phyloP scores from a whole-genome alignment of 2,888 invertebrate genomes.

The Athalia cordata region DNA sequence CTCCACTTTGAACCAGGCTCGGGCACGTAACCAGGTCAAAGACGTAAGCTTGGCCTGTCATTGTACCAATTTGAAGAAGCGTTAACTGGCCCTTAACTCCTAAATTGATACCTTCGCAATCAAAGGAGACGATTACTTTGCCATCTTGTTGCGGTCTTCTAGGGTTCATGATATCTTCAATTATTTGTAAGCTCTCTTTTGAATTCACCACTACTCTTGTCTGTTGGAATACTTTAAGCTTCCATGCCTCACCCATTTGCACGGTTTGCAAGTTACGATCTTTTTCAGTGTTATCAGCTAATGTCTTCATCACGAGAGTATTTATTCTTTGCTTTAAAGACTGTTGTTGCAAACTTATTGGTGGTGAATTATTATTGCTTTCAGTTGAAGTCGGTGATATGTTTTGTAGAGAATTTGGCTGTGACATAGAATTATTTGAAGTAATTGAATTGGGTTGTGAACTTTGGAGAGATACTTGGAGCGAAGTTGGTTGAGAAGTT shows the following conservation, averaged over 20 bases:
- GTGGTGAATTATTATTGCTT: conserved; percentile 63
- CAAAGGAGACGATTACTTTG: conserved; percentile 85
- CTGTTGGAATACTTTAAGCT: conserved; percentile 86
- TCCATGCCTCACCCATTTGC: conserved; percentile 83
- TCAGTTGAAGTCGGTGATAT: conserved; percentile 58
- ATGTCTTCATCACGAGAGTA: conserved; percentile 89
- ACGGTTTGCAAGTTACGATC: conserved; percentile 74
- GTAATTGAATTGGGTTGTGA: conserved; percentile 53
- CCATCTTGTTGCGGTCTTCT: conserved; percentile 63
- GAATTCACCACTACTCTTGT: conserved; percentile 87
- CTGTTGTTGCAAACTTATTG: conserved; percentile 75
- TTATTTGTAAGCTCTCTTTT: conserved; percentile 85
- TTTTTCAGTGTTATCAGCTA: conserved; percentile 88
- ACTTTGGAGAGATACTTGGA: conserved; percentile 19
- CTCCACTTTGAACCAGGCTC: conserved; percentile 84
- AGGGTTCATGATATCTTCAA: conserved; percentile 82
- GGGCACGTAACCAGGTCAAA: conserved; percentile 93
- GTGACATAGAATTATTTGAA: conserved; percentile 45
- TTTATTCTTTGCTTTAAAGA: conserved; percentile 92
- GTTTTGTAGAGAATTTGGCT: conserved; percentile 57
- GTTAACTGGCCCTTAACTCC: conserved; percentile 93
- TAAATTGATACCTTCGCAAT: conserved; percentile 95
- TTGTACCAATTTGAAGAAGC: conserved; percentile 89
- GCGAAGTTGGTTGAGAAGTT: conserved; percentile 41
- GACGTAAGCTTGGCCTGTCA: conserved; percentile 88